Conservation (phyloP, 2,797 vertebrate species). For the Amazona finschi region DNA sequence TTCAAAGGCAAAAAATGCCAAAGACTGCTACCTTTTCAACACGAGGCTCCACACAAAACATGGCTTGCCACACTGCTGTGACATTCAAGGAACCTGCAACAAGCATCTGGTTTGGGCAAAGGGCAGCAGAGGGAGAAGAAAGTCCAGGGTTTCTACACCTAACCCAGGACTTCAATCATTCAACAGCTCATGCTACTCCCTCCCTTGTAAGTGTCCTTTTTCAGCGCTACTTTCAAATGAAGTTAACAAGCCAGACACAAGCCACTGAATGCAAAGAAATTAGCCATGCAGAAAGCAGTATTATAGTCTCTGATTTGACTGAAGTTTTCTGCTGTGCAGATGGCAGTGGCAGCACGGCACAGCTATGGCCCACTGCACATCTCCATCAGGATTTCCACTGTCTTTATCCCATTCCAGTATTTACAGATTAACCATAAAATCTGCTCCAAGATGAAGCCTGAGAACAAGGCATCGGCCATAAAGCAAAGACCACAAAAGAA, state of each 20-base stretch:
- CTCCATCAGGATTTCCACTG: neutral
- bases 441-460: neutral
- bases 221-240: neutral
- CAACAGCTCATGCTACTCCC: neutral
- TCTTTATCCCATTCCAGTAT: neutral
- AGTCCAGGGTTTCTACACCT: neutral
- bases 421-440: neutral
- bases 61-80: accelerated
- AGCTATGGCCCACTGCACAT: neutral
- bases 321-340: neutral
- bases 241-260: neutral
- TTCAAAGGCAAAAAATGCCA: conserved; percentile 6
- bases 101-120: neutral
- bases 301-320: neutral
- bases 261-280: neutral
- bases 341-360: neutral
- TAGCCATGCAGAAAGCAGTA: neutral
- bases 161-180: neutral
- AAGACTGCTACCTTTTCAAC: neutral
- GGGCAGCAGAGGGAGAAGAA: neutral
- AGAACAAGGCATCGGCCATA: neutral
- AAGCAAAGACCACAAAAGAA: neutral
- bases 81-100: neutral
- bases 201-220: accelerated
- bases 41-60: neutral